Base-by-base conservation (phyloP, 2,888 invertebrate species). In the Scrobipalpa costella region DNA sequence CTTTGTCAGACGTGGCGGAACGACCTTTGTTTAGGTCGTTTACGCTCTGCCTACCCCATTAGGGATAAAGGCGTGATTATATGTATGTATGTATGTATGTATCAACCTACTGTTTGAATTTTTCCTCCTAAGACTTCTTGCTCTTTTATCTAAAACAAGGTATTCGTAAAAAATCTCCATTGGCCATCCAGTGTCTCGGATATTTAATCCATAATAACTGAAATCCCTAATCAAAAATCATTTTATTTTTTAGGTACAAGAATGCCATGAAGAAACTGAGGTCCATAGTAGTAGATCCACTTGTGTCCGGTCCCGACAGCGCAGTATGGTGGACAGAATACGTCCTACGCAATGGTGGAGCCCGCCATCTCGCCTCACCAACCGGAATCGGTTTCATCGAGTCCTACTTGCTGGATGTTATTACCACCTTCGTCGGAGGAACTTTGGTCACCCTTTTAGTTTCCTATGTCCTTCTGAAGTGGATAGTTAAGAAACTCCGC, bases 271-370 rank as follows among this genome's bases (percentile, higher is more conserved):
- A 69, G 0, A 76, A 74, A 47, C 67, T 90, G 34, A 89, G 77
- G 57, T 70, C 70, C 7, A 75, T 71, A 57, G 77, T 83, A 2
- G 73, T 80, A 17, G 81, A 86, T 65, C 79, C 84, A 1, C 63
- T 82, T 1, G 72, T 88, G 69, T 88, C 90, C 21, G 90, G 88
- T 1, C 89, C 90, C 1, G 92, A 92, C 49, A 83, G 84, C 57
- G 92, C 92, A 0, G 72, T 92, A 0, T 89, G 89, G 86, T 92
- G 92, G 92, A 92, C 92, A 2, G 92, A 93, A 65, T 93, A 93
- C 69, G 85, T 93, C 7, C 68, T 93, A 13, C 83, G 86, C 19
- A 84, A 92, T 64, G 76, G 83, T 21, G 90, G 90, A 0, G 89
- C 92, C 0, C 77, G 77, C 7, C 86, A 89, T 68, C 78, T 93